These are phyloP conservation scores for Sesamia nonagrioides DNA, from an alignment of 1,140 invertebrate species.

Conservation along the genomic window DNA sequence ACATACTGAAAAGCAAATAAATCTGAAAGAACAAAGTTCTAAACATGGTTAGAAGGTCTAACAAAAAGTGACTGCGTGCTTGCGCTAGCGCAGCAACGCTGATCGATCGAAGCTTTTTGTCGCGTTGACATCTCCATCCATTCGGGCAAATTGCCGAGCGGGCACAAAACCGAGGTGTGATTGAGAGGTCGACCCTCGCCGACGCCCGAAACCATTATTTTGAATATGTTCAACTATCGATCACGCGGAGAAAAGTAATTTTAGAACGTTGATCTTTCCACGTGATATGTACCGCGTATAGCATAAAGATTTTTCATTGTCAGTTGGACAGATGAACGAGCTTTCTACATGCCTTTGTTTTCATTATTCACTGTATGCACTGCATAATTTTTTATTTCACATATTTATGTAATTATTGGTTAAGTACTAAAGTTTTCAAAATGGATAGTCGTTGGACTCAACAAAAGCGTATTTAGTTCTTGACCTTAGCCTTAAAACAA, in stretches of 20 bases:
- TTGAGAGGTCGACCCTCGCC: conserved; percentile 64
- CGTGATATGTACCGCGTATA: conserved; percentile 22
- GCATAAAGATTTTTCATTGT: conserved; percentile 51
- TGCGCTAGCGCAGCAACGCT: conserved; percentile 71
- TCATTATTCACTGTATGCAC: not conserved
- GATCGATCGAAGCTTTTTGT: conserved; percentile 86
- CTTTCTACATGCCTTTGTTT: conserved; percentile 28
- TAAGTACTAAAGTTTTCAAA: not conserved
- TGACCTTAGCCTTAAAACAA: not conserved
- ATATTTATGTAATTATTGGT: not conserved
- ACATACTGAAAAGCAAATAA: not conserved
- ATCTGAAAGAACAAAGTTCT: not conserved
- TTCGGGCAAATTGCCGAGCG: conserved; percentile 80
- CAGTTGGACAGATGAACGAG: conserved; percentile 47
- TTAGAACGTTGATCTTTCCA: conserved; percentile 66
- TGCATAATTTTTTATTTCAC: not conserved
- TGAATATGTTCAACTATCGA: conserved; percentile 79
- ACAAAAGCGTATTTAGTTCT: too few relatives aligned
- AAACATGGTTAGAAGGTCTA: not conserved
- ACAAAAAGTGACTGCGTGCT: conserved; percentile 51
- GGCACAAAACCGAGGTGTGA: conserved; percentile 74
- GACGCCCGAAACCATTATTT: conserved; percentile 71
- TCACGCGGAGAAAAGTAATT: conserved; percentile 71
- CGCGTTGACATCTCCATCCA: conserved; percentile 83
- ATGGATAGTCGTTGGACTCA: too few relatives aligned